These are phyloP conservation scores for Solen grandis DNA, from an alignment of 1,140 invertebrate genomes.

Conservation along the genomic window DNA sequence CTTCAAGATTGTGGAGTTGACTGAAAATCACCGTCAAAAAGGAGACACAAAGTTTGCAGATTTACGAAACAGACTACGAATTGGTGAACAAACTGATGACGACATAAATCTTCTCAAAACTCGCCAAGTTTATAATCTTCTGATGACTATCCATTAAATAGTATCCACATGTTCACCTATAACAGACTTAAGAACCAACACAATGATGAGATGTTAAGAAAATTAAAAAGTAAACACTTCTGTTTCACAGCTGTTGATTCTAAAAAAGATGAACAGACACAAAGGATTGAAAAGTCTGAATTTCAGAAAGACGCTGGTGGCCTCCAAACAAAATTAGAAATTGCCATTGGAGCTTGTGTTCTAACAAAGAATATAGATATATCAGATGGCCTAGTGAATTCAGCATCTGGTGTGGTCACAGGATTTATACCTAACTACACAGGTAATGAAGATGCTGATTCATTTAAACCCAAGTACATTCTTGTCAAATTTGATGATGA, in stretches of 20 bases:
- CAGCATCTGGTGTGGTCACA: slow-evolving; percentile 2
- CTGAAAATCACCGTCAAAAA: slow-evolving; percentile 22
- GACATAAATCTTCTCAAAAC: slow-evolving; percentile 9
- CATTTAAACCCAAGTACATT: no score
- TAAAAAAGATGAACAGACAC: slow-evolving; percentile 1
- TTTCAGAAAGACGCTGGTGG: background rate
- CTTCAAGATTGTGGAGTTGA: slow-evolving; percentile 21
- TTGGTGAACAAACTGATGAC: slow-evolving; percentile 10
- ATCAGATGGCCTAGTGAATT: background rate
- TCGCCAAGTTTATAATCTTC: slow-evolving; percentile 10
- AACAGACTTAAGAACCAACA: slow-evolving; percentile 24
- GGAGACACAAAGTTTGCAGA: slow-evolving; percentile 12
- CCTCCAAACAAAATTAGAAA: background rate
- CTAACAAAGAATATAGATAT: background rate
- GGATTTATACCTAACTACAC: background rate
- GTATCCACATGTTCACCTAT: slow-evolving; percentile 21
- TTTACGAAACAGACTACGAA: slow-evolving; percentile 3
- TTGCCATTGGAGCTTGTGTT: background rate
- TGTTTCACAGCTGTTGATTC: background rate
- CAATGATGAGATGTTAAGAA: slow-evolving; percentile 17
- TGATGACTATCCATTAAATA: slow-evolving; percentile 1
- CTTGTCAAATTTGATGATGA: slow-evolving; percentile 20
- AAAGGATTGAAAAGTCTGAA: background rate
- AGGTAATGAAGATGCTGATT: slow-evolving; percentile 19
- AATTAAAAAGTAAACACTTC: slow-evolving; percentile 18